Conservation (phyloP, 2,113 vertebrate species). For the Rhinoderma darwinii region DNA sequence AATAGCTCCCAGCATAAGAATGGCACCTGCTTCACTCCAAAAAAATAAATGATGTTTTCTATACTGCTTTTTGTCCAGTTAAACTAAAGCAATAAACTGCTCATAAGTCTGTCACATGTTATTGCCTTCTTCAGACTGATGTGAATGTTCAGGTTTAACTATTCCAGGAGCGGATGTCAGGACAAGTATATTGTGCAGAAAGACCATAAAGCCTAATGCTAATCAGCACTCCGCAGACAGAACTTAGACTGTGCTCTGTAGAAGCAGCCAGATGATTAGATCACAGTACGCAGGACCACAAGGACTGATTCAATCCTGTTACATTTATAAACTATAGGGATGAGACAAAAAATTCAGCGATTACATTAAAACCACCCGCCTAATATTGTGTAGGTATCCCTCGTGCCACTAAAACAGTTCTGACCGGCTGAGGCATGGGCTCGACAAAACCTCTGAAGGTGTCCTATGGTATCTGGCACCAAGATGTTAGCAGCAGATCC, state of each 20-base stretch:
- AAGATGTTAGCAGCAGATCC: too few species aligned
- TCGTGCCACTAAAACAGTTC: too few species aligned
- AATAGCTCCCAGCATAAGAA: slow-evolving; percentile 24
- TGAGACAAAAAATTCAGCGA: too few species aligned
- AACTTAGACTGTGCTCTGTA: not conserved
- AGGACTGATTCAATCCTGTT: not conserved
- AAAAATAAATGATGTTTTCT: slow-evolving; percentile 46
- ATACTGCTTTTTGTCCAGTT: slow-evolving; percentile 42
- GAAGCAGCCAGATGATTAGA: not conserved
- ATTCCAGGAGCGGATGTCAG: slow-evolving; percentile 38
- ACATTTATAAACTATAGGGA: too few species aligned
- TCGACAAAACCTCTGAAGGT: too few species aligned
- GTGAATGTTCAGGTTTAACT: slow-evolving; percentile 45
- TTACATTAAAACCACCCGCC: too few species aligned
- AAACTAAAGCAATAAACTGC: slow-evolving; percentile 53
- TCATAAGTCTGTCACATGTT: slow-evolving; percentile 57
- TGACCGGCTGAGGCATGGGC: not conserved
- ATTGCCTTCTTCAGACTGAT: slow-evolving; percentile 45
- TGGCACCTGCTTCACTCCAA: slow-evolving; percentile 38
- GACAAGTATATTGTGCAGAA: slow-evolving; percentile 35
- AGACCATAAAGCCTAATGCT: slow-evolving; percentile 38
- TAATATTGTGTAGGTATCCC: too few species aligned
- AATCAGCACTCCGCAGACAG: slow-evolving; percentile 21
- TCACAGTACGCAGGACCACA: not conserved
- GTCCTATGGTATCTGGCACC: too few species aligned